Percentiles rank a stretch among this genome's conserved stretches.
Conservation (phyloP, 2,797 vertebrate genomes). For the Menidia menidia region DNA sequence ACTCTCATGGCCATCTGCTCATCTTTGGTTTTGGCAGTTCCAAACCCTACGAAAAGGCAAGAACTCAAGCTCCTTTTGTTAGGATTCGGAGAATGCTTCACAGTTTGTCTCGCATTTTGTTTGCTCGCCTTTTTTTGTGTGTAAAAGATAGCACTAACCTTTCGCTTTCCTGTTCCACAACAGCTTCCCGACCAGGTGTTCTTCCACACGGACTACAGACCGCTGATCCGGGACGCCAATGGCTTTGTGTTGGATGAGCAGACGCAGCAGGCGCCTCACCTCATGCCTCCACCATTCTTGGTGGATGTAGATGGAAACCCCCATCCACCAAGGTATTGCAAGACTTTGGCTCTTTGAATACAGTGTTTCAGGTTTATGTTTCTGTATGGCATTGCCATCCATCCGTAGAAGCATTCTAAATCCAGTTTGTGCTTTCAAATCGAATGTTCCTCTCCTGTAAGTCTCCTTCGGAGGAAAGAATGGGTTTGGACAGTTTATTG, state of each 20-base stretch:
- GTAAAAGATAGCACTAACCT: background rate
- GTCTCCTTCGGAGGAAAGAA: too few relatives aligned
- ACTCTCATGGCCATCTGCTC: constrained; percentile 96
- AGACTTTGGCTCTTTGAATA: background rate
- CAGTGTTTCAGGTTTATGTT: background rate
- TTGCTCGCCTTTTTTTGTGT: background rate
- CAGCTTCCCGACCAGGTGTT: constrained; percentile 99
- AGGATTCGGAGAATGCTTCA: background rate
- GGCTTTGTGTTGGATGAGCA: constrained; percentile 97
- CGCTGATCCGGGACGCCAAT: constrained; percentile 92
- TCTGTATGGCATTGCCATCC: background rate
- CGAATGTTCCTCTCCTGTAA: too few relatives aligned
- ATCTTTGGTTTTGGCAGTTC: constrained; percentile 96
- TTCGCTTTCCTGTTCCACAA: constrained; percentile 2
- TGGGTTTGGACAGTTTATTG: too few relatives aligned
- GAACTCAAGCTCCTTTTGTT: constrained; percentile 15
- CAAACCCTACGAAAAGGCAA: constrained; percentile 93
- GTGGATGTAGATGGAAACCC: constrained; percentile 98
- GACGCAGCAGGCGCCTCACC: constrained; percentile 97
- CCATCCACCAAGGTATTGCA: constrained; percentile 88
- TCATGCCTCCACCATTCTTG: constrained; percentile 98
- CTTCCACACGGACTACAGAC: constrained; percentile 98
- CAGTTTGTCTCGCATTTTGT: background rate
- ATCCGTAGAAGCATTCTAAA: background rate
- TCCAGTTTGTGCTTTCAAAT: too few relatives aligned